Conservation (phyloP, 2,797 vertebrate genomes). For the Pangasius sanitwongsei region DNA sequence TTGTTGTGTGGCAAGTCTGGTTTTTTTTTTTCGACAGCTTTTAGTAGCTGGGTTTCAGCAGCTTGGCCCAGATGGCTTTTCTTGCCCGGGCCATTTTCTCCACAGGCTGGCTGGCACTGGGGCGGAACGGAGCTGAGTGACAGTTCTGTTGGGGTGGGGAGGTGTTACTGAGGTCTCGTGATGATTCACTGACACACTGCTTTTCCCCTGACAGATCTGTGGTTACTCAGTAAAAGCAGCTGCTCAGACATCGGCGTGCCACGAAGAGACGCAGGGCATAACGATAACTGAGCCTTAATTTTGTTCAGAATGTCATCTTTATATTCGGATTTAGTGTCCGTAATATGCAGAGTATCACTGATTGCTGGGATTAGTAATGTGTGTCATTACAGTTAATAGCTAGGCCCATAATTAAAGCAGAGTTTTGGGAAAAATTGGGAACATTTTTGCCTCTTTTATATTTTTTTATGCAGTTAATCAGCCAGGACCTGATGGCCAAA, state of each 20-base stretch:
- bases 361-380: not conserved
- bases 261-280: not conserved
- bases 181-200: constrained; percentile 71
- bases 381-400: not conserved
- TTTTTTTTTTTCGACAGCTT: constrained; percentile 51
- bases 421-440: not conserved
- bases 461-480: not conserved
- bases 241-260: constrained; percentile 39
- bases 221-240: constrained; percentile 59
- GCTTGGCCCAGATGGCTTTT: constrained; percentile 66
- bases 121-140: constrained; percentile 81
- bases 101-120: constrained; percentile 73
- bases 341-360: not conserved
- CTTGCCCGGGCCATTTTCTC: constrained; percentile 71
- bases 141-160: constrained; percentile 55
- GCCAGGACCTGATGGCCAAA: not conserved
- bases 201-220: constrained; percentile 63
- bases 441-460: not conserved
- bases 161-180: constrained; percentile 56
- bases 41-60: constrained; percentile 76
- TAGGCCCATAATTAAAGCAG: not conserved
- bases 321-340: not conserved
- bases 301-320: constrained; percentile 8
- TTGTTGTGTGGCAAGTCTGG: constrained; percentile 71
- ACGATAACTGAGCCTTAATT: not conserved